Base-by-base conservation (phyloP, 2,113 vertebrate species). In the Eurypyga helias region DNA sequence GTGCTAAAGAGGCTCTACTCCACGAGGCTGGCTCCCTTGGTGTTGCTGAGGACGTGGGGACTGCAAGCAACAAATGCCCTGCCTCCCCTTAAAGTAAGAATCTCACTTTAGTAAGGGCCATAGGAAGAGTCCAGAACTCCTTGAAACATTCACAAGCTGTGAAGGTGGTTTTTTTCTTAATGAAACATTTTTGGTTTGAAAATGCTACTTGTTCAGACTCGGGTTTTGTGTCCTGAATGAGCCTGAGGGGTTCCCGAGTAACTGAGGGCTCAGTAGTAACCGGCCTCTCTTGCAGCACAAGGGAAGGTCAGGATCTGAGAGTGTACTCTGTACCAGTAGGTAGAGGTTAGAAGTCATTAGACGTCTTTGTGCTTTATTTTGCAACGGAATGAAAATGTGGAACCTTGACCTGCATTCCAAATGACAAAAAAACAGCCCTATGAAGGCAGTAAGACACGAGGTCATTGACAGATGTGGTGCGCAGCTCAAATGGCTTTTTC, bases 1-100 rank as follows among this genome's bases (percentile, higher is more conserved):
- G 64, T 99, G 58, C 98, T 99, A 51, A 99, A 99, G 87, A 99
- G 98, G 69, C 98, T 99, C 4, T 99, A 99, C 51, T 99, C 99
- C 66, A 99, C 99, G 4, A 98, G 97, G 3, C 91, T 98, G 7
- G 62, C 98, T 21, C 99, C 99, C 5, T 83, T 98, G n/a, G 99
- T 99, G 66, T 96, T 99, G 95, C 98, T 99, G 80, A 98, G 99
- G 89, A 99, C 98, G 0, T 99, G 99, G 83, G 99, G 99, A 83
- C 94, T 99, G 52, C 99, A 99, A 98, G 98, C 99, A 88, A 99
- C 99, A 80, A 99, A 99, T 61, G 99, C 98, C 57, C 78, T 99
- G 11, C 97, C 98, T 49, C 96, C 98, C 11, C 87, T 99, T 20
- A 99, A 99, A 98, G 99, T 99, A 99, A 98, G 97, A 70, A 83